Percentiles rank a stretch among this genome's conserved stretches.
These are phyloP conservation scores for Neria commutata DNA, from an alignment of 2,888 invertebrate genomes.

Conservation along the genomic window DNA sequence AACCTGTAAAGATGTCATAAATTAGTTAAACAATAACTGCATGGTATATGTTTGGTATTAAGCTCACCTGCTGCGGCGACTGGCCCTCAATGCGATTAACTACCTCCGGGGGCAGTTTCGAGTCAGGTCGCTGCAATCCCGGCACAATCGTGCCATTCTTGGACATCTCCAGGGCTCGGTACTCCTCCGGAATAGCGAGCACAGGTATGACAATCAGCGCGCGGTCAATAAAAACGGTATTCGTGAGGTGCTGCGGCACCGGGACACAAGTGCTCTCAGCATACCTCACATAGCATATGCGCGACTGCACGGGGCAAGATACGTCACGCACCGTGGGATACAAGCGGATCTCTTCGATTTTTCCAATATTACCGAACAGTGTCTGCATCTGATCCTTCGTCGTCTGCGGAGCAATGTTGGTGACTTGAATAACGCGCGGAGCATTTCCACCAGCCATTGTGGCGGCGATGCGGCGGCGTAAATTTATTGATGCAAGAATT, in stretches of 20 bases:
- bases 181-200: slow-evolving; percentile 93
- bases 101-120: slow-evolving; percentile 88
- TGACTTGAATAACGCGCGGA: slow-evolving; percentile 74
- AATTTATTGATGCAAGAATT: too few species aligned
- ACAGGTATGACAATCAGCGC: slow-evolving; percentile 95
- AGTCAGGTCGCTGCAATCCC: slow-evolving; percentile 81
- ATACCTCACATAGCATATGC: slow-evolving; percentile 97
- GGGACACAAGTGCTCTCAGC: slow-evolving; percentile 85
- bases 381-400: slow-evolving; percentile 98
- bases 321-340: slow-evolving; percentile 91
- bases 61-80: slow-evolving; percentile 74
- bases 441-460: slow-evolving; percentile 61
- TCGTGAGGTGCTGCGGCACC: slow-evolving; percentile 97
- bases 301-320: slow-evolving; percentile 86
- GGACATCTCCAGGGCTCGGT: slow-evolving; percentile 89
- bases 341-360: slow-evolving; percentile 91
- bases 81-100: slow-evolving; percentile 85
- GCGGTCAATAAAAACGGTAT: slow-evolving; percentile 98
- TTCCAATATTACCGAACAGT: slow-evolving; percentile 90
- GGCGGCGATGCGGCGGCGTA: too few species aligned
- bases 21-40: background rate
- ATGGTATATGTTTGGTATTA: background rate
- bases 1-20: slow-evolving; percentile 63
- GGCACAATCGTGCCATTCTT: slow-evolving; percentile 89
- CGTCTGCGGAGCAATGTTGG: slow-evolving; percentile 96